Base-by-base conservation (phyloP, 1,140 invertebrate genomes). In the Bombus sibiricus region DNA sequence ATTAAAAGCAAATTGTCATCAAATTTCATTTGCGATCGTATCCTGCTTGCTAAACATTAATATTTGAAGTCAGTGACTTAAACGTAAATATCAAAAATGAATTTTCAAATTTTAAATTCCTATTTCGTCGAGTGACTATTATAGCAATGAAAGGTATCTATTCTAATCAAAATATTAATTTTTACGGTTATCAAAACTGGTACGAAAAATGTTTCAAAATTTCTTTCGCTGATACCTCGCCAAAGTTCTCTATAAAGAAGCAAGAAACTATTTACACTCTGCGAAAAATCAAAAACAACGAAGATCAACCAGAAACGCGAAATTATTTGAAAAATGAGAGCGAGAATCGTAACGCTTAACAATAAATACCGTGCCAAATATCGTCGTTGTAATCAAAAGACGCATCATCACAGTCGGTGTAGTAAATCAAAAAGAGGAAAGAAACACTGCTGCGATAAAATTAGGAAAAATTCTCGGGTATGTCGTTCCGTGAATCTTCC, bases 351-450 rank as follows among this genome's bases (percentile, higher is more conserved):
- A 82, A 89, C 83, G 80, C 86, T 90, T 89, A 90, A 92, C 91
- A 92, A 93, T 93, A 92, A 93, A 86, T 83, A 88, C 66, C 89
- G 92, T 93, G 92, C 92, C 92, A 93, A 93, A 87, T 37, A 69
- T 86, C 72, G 73, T 77, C 72, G 72, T 75, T 69, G 62, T 81
- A 84, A 88, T 88, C 81, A 71, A 88, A 85, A 73, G 85, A 83
- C 57, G 34, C 78, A 12, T 66, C 68, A 28, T 3, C 22, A 3
- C 37, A 47, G 68, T 34, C 66, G 43, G 59, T 68, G 62, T 37
- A 53, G 22, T 28, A 37, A 75, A 80, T 81, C 43, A 66, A 86
- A 53, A 74, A 25, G 2, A 68, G 6, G 34, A 10, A 25, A 68
- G 8, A 37, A 76, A 32, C 22, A 66, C 39, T 68, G 62, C 32